phyloP scores from a whole-genome alignment of 2,113 vertebrate genomes.

The Rhinogobius similis region DNA sequence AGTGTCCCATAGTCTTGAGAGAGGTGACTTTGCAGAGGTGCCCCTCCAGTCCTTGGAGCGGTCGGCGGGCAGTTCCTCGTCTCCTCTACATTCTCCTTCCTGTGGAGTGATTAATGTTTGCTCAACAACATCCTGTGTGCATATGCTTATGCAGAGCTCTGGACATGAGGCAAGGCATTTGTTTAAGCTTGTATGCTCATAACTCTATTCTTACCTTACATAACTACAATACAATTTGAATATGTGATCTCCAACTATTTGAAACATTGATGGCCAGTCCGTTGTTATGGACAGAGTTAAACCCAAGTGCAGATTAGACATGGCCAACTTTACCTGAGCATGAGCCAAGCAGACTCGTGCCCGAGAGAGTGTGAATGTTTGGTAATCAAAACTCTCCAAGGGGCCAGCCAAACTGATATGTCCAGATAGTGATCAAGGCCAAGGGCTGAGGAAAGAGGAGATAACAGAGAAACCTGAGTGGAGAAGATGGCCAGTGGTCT shows the following conservation, averaged over 20 bases:
- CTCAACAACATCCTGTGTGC: slow-evolving; percentile 62
- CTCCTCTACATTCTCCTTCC: slow-evolving; percentile 59
- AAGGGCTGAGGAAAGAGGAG: slow-evolving; percentile 48
- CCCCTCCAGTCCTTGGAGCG: slow-evolving; percentile 65
- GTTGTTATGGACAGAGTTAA: slow-evolving; percentile 23
- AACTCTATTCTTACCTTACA: neutral
- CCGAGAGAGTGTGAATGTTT: slow-evolving; percentile 45
- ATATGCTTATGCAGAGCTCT: slow-evolving; percentile 47
- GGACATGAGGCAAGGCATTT: slow-evolving; percentile 26
- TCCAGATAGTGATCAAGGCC: slow-evolving; percentile 59
- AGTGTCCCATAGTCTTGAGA: slow-evolving; percentile 27
- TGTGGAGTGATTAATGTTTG: slow-evolving; percentile 74
- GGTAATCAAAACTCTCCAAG: slow-evolving; percentile 39
- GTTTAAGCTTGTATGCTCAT: neutral
- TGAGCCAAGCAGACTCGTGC: slow-evolving; percentile 21
- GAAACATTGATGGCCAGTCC: neutral
- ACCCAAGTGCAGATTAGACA: neutral
- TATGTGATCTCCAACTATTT: neutral
- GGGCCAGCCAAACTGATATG: slow-evolving; percentile 37
- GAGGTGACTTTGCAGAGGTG: slow-evolving; percentile 55
- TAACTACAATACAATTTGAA: neutral
- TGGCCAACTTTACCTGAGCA: neutral
- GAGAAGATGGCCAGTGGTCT: slow-evolving; percentile 57
- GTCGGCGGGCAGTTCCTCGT: slow-evolving; percentile 44
- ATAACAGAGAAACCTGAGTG: slow-evolving; percentile 50